Percentiles rank a stretch among this genome's conserved stretches.
Evolutionary conservation across 2,797 vertebrate species (phyloP).

Genomic region (Xenentodon cancila): DNA sequence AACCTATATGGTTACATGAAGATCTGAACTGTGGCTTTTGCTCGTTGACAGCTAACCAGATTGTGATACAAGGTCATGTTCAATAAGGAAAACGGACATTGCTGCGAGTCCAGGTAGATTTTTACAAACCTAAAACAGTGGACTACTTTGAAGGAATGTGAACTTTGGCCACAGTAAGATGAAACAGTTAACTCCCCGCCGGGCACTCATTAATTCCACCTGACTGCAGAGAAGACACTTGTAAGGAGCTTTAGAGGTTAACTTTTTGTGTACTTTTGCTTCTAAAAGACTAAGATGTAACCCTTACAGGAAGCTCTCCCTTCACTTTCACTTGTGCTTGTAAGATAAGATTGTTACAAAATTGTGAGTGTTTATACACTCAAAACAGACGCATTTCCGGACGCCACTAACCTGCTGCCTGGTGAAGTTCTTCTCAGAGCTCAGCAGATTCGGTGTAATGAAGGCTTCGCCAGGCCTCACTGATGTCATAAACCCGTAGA

Average conservation of each 20-base stretch:
- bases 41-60: not conserved
- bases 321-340: no score
- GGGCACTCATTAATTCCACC: constrained; percentile 19
- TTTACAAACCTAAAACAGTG: constrained; percentile 15
- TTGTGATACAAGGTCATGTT: not conserved
- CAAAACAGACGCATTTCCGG: no score
- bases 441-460: constrained; percentile 91
- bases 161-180: constrained; percentile 67
- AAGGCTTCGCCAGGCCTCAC: constrained; percentile 94
- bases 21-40: not conserved
- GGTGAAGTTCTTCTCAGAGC: constrained; percentile 89
- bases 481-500: constrained; percentile 93
- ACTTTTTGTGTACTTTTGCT: not conserved
- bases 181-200: constrained; percentile 40
- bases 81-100: not conserved
- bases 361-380: not conserved
- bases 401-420: constrained; percentile 80
- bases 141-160: constrained; percentile 71
- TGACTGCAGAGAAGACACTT: not conserved
- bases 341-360: no score
- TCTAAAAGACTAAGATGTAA: no score
- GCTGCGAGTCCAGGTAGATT: not conserved
- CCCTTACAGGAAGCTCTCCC: no score
- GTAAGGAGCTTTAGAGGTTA: constrained; percentile 8
- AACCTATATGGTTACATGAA: not conserved